Percentiles rank a stretch among this genome's conserved stretches.
Evolutionary conservation across 2,888 invertebrate genomes (phyloP).

Genomic region (Mythimna vitellina): DNA sequence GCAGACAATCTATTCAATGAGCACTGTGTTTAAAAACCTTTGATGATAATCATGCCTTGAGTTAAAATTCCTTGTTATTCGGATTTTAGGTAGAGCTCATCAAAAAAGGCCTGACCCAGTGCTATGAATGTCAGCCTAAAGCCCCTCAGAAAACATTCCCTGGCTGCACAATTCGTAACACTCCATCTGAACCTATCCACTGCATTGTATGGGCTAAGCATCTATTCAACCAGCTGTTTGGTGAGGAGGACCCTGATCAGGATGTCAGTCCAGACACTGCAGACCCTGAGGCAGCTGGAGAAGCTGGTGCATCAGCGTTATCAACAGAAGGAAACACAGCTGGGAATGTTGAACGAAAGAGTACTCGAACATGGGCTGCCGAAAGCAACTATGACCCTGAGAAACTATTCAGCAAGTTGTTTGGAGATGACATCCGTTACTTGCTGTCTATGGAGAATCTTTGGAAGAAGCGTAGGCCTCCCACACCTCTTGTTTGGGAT

Average conservation of each 20-base stretch:
- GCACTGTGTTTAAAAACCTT: no score
- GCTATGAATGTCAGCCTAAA: slow-evolving; percentile 99
- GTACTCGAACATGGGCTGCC: slow-evolving; percentile 98
- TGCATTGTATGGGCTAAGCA: slow-evolving; percentile 99
- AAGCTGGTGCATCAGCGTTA: slow-evolving; percentile 92
- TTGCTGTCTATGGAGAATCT: slow-evolving; percentile 98
- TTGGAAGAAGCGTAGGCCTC: slow-evolving; percentile 97
- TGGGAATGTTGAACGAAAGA: slow-evolving; percentile 90
- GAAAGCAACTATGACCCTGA: slow-evolving; percentile 95
- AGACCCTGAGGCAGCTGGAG: slow-evolving; percentile 97
- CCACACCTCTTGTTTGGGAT: slow-evolving; percentile 94
- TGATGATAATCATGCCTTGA: no score
- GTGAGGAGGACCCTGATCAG: slow-evolving; percentile 98
- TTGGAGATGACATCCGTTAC: slow-evolving; percentile 98
- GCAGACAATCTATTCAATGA: no score
- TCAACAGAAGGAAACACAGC: slow-evolving; percentile 83
- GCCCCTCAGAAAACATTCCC: slow-evolving; percentile 98
- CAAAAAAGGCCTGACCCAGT: slow-evolving; percentile 96
- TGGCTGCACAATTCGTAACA: slow-evolving; percentile 99
- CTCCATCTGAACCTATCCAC: slow-evolving; percentile 99
- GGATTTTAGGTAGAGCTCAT: slow-evolving; percentile 93
- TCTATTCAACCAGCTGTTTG: slow-evolving; percentile 99
- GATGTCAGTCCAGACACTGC: slow-evolving; percentile 99
- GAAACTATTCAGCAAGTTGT: slow-evolving; percentile 97
- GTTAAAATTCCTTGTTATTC: background rate